Conservation (phyloP, 2,797 vertebrate species). For the Trichosurus vulpecula region DNA sequence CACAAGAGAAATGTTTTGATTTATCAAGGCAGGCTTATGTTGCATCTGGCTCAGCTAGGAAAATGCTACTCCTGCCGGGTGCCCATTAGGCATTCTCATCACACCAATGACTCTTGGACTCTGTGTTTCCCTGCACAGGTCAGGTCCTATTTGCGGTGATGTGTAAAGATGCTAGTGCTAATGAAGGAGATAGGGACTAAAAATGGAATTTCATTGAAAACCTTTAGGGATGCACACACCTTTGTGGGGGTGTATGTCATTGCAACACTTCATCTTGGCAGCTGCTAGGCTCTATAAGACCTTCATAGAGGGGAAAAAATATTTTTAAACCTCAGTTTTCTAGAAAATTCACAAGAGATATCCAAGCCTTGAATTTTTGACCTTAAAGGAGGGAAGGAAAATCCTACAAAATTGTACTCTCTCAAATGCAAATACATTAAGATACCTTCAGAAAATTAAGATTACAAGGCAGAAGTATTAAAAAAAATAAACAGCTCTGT, state of each 20-base stretch:
- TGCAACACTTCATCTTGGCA: not conserved
- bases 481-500: conserved; percentile 13
- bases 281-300: conserved; percentile 26
- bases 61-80: not conserved
- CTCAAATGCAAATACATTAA: conserved; percentile 58
- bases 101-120: not conserved
- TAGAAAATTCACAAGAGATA: conserved; percentile 11
- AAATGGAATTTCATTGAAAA: conserved; percentile 5
- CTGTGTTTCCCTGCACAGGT: not conserved
- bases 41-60: not conserved
- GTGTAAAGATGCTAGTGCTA: not conserved
- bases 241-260: not conserved
- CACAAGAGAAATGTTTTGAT: not conserved
- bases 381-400: not conserved
- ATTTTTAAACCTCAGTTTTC: conserved; percentile 4
- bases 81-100: conserved; percentile 52
- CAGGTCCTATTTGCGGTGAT: not conserved
- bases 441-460: conserved; percentile 42
- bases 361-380: conserved; percentile 6
- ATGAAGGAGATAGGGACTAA: not conserved
- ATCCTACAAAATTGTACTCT: conserved; percentile 30
- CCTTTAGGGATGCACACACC: not conserved
- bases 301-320: conserved; percentile 33
- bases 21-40: conserved; percentile 18
- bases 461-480: not conserved